A percentile compares a stretch with the other conserved stretches of the same genome.
Conservation (phyloP, 2,797 vertebrate genomes). For the Mareca penelope region DNA sequence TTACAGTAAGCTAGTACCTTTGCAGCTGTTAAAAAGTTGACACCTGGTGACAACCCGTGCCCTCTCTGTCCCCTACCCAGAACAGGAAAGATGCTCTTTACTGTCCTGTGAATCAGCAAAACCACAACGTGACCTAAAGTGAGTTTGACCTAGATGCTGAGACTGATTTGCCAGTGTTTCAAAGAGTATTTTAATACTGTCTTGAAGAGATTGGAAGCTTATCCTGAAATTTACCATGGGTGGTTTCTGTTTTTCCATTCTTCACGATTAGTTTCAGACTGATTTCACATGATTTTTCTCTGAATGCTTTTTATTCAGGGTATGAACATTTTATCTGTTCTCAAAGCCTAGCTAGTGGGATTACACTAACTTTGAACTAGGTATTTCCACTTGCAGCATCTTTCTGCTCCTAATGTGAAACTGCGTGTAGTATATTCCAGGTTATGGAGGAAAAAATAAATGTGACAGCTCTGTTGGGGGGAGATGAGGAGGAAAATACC, state of each 20-base stretch:
- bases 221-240: background rate
- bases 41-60: background rate
- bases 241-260: background rate
- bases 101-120: background rate
- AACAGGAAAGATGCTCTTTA: background rate
- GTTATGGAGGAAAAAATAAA: background rate
- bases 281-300: background rate
- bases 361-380: background rate
- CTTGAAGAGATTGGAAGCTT: background rate
- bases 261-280: background rate
- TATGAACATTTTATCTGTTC: background rate
- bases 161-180: background rate
- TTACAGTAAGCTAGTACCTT: background rate
- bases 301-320: background rate
- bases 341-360: background rate
- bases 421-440: background rate
- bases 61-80: background rate
- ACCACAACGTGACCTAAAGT: background rate
- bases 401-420: background rate
- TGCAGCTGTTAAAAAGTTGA: background rate
- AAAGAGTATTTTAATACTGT: background rate
- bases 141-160: background rate
- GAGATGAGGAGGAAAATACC: background rate
- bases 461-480: background rate
- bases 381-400: background rate